Evolutionary conservation across 2,888 invertebrate genomes (phyloP), one percentile per base, ranked within the genome.

Genomic region (Parnassius mnemosyne): DNA sequence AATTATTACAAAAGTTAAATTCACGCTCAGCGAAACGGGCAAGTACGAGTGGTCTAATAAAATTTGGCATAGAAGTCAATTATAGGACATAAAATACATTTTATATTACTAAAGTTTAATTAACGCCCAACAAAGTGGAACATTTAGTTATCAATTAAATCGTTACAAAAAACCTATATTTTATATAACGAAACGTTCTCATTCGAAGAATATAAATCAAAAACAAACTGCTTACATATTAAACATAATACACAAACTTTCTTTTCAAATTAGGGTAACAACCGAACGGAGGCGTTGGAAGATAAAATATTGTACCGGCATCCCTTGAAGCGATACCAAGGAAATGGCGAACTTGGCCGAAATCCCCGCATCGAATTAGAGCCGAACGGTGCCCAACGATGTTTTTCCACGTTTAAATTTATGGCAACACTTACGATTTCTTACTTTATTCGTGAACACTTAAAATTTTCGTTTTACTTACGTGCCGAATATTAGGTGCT

Each of bases 361-460:
- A 49, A 75, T 72, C 64, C 73, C 71, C 65, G 73, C 74, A 71
- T 74, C 70, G 77, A 80, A 80, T 79, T 76, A 75, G 73, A 74
- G 65, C 71, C 69, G 71, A 74, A 66, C 63, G 71, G 69, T 70
- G 69, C 73, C 74, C 71, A 70, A 67, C 73, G 72, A 73, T 81
- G 85, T 87, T 87, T 85, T 87, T 82, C 83, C 75, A 75, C 77
- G 77, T 69, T 63, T 63, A 78, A 80, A 89, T 90, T 89, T 89
- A 90, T 89, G 67, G 84, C 78, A 73, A 80, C 88, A 89, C 89
- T 90, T 88, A 84, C 73, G 79, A 77, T 74, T 76, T 77, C 78
- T 76, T 74, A 73, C 78, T 79, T 80, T 80, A 73, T 76, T 77
- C 69, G 78, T 66, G 76, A 79, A 82, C 86, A 83, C 81, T 87